A percentile compares a stretch with the other conserved stretches of the same genome.
Conservation (phyloP, 2,113 vertebrate genomes). For the Pteronura brasiliensis region DNA sequence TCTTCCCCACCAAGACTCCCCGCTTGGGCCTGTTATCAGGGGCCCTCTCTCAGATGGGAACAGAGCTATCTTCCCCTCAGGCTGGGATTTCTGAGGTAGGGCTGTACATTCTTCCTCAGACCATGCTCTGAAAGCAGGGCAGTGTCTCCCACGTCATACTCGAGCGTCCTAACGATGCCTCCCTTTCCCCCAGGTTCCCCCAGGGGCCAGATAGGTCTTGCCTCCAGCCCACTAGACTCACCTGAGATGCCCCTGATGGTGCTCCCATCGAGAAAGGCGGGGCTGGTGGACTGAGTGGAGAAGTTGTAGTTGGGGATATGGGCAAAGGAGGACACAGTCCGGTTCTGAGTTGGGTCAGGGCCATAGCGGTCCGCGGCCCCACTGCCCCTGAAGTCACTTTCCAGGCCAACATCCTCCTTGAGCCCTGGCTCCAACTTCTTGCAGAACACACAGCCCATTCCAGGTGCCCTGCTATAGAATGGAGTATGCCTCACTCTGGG, state of each 20-base stretch:
- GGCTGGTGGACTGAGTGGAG: constrained; percentile 70
- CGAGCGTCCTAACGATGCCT: background rate
- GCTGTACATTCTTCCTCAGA: background rate
- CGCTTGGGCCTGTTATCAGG: background rate
- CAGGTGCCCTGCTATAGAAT: constrained; percentile 53
- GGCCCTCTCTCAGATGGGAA: background rate
- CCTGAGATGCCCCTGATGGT: constrained; percentile 82
- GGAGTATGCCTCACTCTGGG: background rate
- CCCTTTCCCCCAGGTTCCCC: background rate
- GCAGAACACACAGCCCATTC: constrained; percentile 94
- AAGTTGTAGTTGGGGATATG: constrained; percentile 86
- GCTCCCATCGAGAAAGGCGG: constrained; percentile 68
- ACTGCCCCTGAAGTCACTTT: constrained; percentile 28
- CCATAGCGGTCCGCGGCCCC: constrained; percentile 80
- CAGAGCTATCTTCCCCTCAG: background rate
- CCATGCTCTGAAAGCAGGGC: background rate
- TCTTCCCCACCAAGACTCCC: background rate
- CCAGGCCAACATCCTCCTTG: constrained; percentile 45
- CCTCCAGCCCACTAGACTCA: constrained; percentile 55
- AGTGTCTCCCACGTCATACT: background rate
- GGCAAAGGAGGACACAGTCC: constrained; percentile 28
- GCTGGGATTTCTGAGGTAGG: background rate
- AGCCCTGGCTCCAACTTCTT: constrained; percentile 84
- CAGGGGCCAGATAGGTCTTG: background rate
- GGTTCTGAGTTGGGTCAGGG: constrained; percentile 86